Conservation (phyloP, 2,113 vertebrate species). For the Dicaeum eximium region DNA sequence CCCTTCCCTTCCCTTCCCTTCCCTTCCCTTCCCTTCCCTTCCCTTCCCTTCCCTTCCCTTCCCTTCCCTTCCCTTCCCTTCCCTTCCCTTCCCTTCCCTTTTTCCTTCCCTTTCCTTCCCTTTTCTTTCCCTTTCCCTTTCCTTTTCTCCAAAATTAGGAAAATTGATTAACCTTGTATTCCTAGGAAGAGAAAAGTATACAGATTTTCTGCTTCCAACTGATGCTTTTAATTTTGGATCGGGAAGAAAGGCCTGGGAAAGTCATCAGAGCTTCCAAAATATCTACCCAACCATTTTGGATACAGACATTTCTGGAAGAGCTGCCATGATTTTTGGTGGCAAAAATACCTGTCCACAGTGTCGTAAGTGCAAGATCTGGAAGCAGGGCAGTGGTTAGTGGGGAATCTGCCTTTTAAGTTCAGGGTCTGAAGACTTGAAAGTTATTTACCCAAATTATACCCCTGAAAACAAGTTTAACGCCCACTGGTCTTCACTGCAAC, state of each 20-base stretch:
- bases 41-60: no score
- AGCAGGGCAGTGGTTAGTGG: neutral
- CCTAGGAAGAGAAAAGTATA: neutral
- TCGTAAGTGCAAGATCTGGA: constrained; percentile 14
- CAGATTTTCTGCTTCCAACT: neutral
- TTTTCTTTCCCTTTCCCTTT: neutral
- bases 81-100: neutral
- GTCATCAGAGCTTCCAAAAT: neutral
- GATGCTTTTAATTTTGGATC: neutral
- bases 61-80: neutral
- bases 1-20: neutral
- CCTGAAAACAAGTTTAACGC: constrained; percentile 5
- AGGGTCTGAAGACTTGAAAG: neutral
- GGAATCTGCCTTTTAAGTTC: neutral
- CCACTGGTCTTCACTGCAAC: neutral
- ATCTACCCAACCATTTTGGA: neutral
- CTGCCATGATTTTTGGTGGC: neutral
- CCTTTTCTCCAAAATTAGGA: neutral
- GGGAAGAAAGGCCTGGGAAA: neutral
- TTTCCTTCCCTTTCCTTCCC: no score
- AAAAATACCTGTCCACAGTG: neutral
- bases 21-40: neutral
- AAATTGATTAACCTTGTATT: neutral
- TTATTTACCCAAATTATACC: constrained; percentile 35
- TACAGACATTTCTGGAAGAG: neutral